Evolutionary conservation across 2,888 invertebrate species (phyloP).

Genomic region (Dasysyrphus albostriatus): DNA sequence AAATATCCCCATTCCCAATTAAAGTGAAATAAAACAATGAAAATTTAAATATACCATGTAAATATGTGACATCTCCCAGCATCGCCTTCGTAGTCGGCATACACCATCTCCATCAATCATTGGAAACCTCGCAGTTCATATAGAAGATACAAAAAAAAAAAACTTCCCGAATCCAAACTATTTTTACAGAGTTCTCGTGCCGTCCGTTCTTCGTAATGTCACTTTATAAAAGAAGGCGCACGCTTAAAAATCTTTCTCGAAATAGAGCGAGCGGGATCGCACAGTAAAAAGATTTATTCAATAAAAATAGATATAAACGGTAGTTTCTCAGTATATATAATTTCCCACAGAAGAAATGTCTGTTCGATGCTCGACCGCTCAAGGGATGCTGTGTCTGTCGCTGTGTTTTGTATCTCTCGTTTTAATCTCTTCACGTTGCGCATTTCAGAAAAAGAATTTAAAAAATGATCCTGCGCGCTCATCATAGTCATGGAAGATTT

Average conservation of each 20-base stretch:
- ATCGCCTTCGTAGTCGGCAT: slow-evolving; percentile 7
- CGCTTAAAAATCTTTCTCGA: slow-evolving; percentile 51
- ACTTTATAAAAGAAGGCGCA: slow-evolving; percentile 47
- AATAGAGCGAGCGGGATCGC: slow-evolving; percentile 11
- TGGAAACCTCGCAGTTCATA: slow-evolving; percentile 5
- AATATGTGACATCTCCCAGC: slow-evolving; percentile 54
- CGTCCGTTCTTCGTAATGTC: slow-evolving; percentile 37
- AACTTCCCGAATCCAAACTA: slow-evolving; percentile 56
- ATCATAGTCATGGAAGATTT: slow-evolving; percentile 39
- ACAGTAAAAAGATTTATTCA: slow-evolving; percentile 13
- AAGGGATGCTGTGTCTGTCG: slow-evolving; percentile 3
- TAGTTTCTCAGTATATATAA: slow-evolving; percentile 48
- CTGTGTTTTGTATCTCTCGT: slow-evolving; percentile 40
- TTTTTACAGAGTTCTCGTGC: slow-evolving; percentile 63
- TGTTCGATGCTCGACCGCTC: slow-evolving; percentile 17
- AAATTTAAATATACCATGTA: slow-evolving; percentile 43
- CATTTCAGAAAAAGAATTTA: slow-evolving; percentile 40
- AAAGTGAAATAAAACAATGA: slow-evolving; percentile 58
- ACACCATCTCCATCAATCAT: slow-evolving; percentile 41
- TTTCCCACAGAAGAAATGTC: slow-evolving; percentile 58
- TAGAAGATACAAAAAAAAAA: slow-evolving; percentile 41
- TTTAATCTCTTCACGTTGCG: slow-evolving; percentile 60
- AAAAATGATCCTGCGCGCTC: slow-evolving; percentile 71
- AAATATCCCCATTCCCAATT: slow-evolving; percentile 43
- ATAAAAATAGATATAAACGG: slow-evolving; percentile 62